Evolutionary conservation across 2,113 vertebrate genomes (phyloP).

Genomic region (Ochotona curzoniae): DNA sequence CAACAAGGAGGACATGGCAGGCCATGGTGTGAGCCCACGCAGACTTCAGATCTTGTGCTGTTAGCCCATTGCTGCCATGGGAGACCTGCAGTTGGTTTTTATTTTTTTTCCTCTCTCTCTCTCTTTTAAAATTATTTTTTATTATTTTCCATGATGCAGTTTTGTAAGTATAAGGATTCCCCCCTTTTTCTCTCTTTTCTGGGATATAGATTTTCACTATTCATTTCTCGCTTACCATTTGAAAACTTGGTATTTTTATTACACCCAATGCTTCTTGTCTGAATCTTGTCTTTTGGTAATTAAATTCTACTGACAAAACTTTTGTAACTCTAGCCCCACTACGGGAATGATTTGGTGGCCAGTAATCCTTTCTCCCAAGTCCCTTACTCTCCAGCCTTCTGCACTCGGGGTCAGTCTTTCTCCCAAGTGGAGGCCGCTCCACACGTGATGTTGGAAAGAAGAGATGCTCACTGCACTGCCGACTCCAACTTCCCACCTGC

Average conservation of each 20-base stretch:
- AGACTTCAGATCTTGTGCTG: not conserved
- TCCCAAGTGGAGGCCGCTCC: not conserved
- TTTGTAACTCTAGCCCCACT: not conserved
- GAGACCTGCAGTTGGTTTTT: not conserved
- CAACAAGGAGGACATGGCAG: not conserved
- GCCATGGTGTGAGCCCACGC: not conserved
- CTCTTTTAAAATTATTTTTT: no score
- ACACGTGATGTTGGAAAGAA: not conserved
- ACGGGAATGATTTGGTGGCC: not conserved
- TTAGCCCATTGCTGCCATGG: not conserved
- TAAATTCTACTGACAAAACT: conserved; percentile 16
- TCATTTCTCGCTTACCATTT: not conserved
- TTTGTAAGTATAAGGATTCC: no score
- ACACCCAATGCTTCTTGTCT: not conserved
- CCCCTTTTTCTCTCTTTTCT: no score
- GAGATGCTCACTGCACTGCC: not conserved
- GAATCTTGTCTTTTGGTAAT: not conserved
- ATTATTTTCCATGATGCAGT: no score
- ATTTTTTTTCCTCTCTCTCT: no score
- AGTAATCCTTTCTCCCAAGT: not conserved
- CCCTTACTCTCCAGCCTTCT: not conserved
- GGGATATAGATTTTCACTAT: not conserved
- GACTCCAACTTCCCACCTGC: not conserved
- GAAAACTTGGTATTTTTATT: not conserved
- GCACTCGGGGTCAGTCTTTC: not conserved